These are phyloP conservation scores for Patella vulgata DNA, from an alignment of 1,140 invertebrate genomes.

Conservation along the genomic window DNA sequence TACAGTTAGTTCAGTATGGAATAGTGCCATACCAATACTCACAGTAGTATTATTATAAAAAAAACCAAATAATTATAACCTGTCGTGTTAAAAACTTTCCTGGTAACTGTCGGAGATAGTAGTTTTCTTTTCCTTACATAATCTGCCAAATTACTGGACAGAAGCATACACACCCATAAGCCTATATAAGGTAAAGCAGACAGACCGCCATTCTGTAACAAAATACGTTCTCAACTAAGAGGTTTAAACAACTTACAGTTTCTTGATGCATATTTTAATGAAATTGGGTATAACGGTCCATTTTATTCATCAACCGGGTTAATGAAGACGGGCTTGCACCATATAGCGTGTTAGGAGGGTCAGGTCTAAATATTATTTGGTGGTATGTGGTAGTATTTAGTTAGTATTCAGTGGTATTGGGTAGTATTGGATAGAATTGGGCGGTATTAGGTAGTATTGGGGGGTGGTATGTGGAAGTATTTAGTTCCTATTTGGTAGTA, in stretches of 20 bases:
- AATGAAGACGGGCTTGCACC: no score
- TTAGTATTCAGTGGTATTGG: no score
- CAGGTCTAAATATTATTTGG: background rate
- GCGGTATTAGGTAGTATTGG: no score
- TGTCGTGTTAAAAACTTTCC: conserved; percentile 74
- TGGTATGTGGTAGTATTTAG: no score
- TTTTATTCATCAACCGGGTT: background rate
- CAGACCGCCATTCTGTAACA: conserved; percentile 80
- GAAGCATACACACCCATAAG: conserved; percentile 81
- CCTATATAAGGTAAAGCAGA: conserved; percentile 87
- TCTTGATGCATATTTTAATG: background rate
- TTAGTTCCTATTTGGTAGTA: no score
- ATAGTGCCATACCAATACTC: background rate
- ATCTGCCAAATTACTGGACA: conserved; percentile 83
- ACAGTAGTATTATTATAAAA: background rate
- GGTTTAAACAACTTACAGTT: background rate
- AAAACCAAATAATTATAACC: conserved; percentile 66
- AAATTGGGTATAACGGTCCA: background rate
- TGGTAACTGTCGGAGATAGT: conserved; percentile 67
- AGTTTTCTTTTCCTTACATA: conserved; percentile 73
- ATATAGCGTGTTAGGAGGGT: background rate
- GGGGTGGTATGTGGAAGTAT: no score
- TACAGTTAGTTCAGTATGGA: background rate
- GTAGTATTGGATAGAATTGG: no score
- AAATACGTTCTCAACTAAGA: background rate